Conservation (phyloP, 2,888 invertebrate species). For the Lacanobia oleracea region DNA sequence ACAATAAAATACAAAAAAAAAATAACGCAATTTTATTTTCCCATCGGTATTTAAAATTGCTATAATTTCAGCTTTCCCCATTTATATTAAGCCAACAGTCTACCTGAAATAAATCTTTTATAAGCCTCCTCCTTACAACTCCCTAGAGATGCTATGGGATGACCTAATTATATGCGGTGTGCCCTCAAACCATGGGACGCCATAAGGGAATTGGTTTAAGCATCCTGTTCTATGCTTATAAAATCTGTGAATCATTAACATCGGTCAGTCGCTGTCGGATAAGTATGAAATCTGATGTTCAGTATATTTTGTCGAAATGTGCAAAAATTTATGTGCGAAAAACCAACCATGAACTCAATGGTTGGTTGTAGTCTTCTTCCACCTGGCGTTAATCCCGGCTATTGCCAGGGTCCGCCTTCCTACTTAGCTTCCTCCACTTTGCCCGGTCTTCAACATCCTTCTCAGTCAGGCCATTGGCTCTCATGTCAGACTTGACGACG, state of each 20-base stretch:
- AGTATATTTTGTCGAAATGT: too few relatives aligned
- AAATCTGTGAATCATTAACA: not conserved
- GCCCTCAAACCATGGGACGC: not conserved
- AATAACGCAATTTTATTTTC: not conserved
- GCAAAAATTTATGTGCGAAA: too few relatives aligned
- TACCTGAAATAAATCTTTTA: constrained; percentile 18
- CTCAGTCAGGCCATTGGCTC: too few relatives aligned
- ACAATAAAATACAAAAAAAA: not conserved
- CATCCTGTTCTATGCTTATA: not conserved
- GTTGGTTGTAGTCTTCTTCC: too few relatives aligned
- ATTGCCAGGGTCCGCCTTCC: too few relatives aligned
- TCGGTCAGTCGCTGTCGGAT: not conserved
- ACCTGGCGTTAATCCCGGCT: too few relatives aligned
- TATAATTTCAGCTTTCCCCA: not conserved
- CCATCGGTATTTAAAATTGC: not conserved
- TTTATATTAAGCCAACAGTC: constrained; percentile 12
- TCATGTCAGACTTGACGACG: too few relatives aligned
- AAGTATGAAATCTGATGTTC: too few relatives aligned
- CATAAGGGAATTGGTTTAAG: not conserved
- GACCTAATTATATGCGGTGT: constrained; percentile 34
- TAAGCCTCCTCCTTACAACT: constrained; percentile 20
- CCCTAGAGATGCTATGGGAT: constrained; percentile 33
- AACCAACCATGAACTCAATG: too few relatives aligned
- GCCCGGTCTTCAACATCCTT: too few relatives aligned
- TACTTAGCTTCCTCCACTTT: too few relatives aligned